Conservation (phyloP, 2,888 invertebrate species). For the Nebria salina region DNA sequence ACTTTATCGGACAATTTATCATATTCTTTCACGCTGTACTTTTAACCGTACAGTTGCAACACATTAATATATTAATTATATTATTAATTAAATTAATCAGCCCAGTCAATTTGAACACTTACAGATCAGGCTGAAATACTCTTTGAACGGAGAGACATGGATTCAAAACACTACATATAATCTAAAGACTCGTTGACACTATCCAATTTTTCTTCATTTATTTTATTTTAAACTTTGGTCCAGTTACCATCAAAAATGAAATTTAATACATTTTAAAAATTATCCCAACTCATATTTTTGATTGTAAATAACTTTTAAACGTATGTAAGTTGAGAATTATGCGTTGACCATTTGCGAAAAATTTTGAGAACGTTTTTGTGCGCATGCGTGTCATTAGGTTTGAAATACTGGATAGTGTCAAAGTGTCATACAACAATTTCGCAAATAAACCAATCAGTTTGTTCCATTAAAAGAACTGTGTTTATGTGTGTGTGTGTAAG, state of each 20-base stretch:
- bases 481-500: not conserved
- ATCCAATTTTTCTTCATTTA: not conserved
- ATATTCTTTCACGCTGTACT: not conserved
- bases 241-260: too few species aligned
- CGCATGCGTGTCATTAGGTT: not conserved
- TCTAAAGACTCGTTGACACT: not conserved
- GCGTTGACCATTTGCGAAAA: too few species aligned
- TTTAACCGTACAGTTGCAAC: not conserved
- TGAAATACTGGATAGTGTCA: constrained; percentile 2
- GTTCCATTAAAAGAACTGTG: constrained; percentile 2
- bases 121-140: constrained; percentile 35
- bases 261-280: too few species aligned
- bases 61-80: not conserved
- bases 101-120: constrained; percentile 3
- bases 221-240: too few species aligned
- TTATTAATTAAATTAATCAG: not conserved
- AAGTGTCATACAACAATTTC: not conserved
- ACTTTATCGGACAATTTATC: not conserved
- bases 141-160: constrained; percentile 45
- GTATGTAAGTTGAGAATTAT: too few species aligned
- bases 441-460: not conserved
- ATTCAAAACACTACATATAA: constrained; percentile 10
- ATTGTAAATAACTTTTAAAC: too few species aligned
- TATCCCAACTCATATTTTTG: too few species aligned
- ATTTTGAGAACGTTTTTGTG: too few species aligned